A percentile compares a stretch with the other conserved stretches of the same genome.
Conservation (phyloP, 2,797 vertebrate genomes). For the Microchirus variegatus region DNA sequence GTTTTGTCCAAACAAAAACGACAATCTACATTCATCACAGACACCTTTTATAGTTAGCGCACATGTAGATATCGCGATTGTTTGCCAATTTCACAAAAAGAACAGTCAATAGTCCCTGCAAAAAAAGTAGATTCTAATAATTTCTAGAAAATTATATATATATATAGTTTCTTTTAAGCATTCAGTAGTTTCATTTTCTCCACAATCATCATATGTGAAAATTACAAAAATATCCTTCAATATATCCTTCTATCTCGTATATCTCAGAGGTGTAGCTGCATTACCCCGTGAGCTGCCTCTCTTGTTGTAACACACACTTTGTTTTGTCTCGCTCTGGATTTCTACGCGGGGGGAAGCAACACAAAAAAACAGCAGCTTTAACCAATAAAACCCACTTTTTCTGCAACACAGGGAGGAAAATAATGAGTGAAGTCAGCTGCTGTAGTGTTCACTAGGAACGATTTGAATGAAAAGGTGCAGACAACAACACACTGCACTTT, state of each 20-base stretch:
- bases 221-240: background rate
- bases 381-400: background rate
- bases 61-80: too few species aligned
- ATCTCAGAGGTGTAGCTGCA: background rate
- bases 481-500: background rate
- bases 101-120: too few species aligned
- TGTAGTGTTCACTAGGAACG: background rate
- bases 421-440: conserved; percentile 7
- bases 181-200: too few species aligned
- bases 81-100: too few species aligned
- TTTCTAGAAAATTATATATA: too few species aligned
- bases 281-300: background rate
- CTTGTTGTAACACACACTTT: background rate
- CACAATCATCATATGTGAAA: background rate
- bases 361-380: background rate
- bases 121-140: too few species aligned
- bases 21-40: too few species aligned
- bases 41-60: too few species aligned
- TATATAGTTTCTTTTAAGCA: too few species aligned
- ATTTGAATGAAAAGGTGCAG: background rate
- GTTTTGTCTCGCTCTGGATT: conserved; percentile 1
- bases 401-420: background rate
- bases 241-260: background rate
- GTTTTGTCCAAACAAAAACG: too few species aligned
- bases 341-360: background rate